Percentiles rank a stretch among this genome's conserved stretches.
Evolutionary conservation across 2,888 invertebrate genomes (phyloP).

Genomic region (Cynaeus angustus): DNA sequence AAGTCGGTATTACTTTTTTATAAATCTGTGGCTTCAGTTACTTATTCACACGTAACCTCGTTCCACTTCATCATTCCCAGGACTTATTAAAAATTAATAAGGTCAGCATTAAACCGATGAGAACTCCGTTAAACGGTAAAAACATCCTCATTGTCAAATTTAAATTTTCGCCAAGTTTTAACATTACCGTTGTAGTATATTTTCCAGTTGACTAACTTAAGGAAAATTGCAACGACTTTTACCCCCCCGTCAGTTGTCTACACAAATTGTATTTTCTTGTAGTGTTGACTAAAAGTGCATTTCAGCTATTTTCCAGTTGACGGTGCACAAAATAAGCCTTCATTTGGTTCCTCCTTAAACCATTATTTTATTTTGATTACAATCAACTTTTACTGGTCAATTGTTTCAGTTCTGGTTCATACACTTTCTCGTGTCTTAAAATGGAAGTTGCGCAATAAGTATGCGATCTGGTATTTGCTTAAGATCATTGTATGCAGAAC

Average conservation of each 20-base stretch:
- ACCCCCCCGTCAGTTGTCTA: no score
- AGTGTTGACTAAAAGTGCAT: not conserved
- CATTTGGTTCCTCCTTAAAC: slow-evolving; percentile 45
- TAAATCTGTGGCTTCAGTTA: not conserved
- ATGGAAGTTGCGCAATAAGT: slow-evolving; percentile 4
- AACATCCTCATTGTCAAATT: not conserved
- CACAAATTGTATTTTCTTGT: no score
- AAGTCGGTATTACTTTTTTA: slow-evolving; percentile 10
- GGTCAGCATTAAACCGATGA: not conserved
- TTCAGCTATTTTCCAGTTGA: slow-evolving; percentile 44
- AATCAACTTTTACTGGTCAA: slow-evolving; percentile 41
- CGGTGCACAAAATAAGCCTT: slow-evolving; percentile 48
- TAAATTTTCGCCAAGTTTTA: no score
- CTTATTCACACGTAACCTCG: not conserved
- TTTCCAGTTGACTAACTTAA: not conserved
- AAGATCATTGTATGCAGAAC: slow-evolving; percentile 8
- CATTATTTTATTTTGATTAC: slow-evolving; percentile 35
- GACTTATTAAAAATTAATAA: not conserved
- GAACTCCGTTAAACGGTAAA: not conserved
- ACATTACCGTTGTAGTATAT: not conserved
- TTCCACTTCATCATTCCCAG: not conserved
- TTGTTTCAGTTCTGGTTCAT: slow-evolving; percentile 42
- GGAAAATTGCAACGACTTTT: not conserved
- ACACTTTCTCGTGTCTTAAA: slow-evolving; percentile 36
- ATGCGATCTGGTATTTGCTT: slow-evolving; percentile 2